A percentile compares a stretch with the other conserved stretches of the same genome.
These are phyloP conservation scores for Apis cerana DNA, from an alignment of 1,140 invertebrate genomes.

Conservation along the genomic window DNA sequence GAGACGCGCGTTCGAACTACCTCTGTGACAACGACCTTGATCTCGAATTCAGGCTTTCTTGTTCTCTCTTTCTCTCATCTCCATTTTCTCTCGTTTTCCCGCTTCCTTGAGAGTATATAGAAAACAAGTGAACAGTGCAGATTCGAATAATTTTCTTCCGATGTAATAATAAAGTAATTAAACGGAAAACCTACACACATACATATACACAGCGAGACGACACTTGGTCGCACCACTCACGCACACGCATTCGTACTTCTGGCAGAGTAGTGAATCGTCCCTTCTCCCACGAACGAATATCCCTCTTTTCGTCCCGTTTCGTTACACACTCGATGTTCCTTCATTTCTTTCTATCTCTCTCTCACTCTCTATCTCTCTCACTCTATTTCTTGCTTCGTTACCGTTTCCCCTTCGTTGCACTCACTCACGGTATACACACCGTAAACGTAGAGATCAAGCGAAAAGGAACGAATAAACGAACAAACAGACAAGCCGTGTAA, in stretches of 20 bases:
- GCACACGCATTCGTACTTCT: not conserved
- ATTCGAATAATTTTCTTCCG: constrained; percentile 42
- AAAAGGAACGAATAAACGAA: not conserved
- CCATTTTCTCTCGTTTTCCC: constrained; percentile 3
- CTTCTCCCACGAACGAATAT: not conserved
- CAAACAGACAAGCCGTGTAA: not conserved
- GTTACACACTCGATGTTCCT: not conserved
- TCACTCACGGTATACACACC: not conserved
- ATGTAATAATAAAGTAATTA: constrained; percentile 19
- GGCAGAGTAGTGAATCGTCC: not conserved
- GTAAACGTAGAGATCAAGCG: not conserved
- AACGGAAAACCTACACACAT: not conserved
- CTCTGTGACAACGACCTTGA: constrained; percentile 55
- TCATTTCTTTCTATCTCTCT: not conserved
- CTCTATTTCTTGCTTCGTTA: not conserved
- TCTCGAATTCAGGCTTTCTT: constrained; percentile 47
- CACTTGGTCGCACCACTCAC: not conserved
- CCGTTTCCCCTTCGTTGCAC: not conserved
- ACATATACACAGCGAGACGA: too few relatives aligned
- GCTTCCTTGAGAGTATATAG: not conserved
- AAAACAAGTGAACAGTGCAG: not conserved
- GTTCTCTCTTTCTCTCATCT: constrained; percentile 1
- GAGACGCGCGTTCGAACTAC: not conserved
- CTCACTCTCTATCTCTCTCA: not conserved
- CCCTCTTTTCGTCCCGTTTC: constrained; percentile 13